These are phyloP conservation scores for Drosophila kikkawai DNA, from an alignment of 1,140 invertebrate species.

Conservation along the genomic window DNA sequence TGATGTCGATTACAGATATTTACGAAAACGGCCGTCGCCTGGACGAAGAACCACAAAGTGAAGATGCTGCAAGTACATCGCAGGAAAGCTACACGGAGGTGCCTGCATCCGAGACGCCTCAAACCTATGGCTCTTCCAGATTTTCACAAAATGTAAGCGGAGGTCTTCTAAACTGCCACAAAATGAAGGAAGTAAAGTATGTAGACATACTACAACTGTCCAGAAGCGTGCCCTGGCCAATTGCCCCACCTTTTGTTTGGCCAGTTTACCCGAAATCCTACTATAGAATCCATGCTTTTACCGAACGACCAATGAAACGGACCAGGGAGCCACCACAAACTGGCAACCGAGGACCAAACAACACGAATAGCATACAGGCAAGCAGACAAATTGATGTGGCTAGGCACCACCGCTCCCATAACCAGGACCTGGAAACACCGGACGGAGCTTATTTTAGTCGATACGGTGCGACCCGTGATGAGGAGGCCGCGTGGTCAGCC, in stretches of 20 bases:
- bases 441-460: slow-evolving; percentile 10
- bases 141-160: slow-evolving; percentile 11
- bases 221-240: not conserved
- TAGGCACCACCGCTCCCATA: slow-evolving; percentile 26
- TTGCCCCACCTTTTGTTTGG: slow-evolving; percentile 1
- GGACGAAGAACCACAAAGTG: not conserved
- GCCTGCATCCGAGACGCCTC: too few species aligned
- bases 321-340: not conserved
- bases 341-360: not conserved
- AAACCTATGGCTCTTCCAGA: not conserved
- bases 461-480: slow-evolving; percentile 1
- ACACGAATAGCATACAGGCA: not conserved
- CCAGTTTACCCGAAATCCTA: rapidly evolving
- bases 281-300: not conserved
- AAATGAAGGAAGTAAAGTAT: not conserved
- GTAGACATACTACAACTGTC: not conserved
- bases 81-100: not conserved
- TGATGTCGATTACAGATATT: not conserved
- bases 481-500: not conserved
- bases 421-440: slow-evolving; percentile 10
- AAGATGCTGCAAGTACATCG: too few species aligned
- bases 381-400: slow-evolving; percentile 11
- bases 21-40: not conserved
- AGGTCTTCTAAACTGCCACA: slow-evolving; percentile 12
- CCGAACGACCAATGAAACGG: not conserved